Evolutionary conservation across 2,888 invertebrate species (phyloP), one percentile per base, ranked within the genome.

Genomic region (Chalcis sispes): DNA sequence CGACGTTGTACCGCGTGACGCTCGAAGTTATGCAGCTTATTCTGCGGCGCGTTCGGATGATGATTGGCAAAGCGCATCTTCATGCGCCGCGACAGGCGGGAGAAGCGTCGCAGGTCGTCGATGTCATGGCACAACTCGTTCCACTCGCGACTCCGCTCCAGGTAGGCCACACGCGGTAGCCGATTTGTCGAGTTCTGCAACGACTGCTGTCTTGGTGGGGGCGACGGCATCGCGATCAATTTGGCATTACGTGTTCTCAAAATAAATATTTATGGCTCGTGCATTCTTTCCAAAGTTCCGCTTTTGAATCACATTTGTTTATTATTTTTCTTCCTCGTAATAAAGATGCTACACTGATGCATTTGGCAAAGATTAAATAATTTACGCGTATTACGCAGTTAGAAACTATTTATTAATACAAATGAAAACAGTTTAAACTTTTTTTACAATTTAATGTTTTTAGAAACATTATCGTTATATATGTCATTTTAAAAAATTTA

Each of bases 111-210:
- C 20, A 86, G 83, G 67, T 85, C 80, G 79, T 82, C 81, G 69
- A 85, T 85, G 67, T 85, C 84, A 61, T 78, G 76, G 27, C 54
- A 32, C 25, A 85, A 79, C n/a, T 80, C 80, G 20, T 80, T 77
- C 86, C 86, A 85, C 65, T 87, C 81, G 10, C 77, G 72, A 74
- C 84, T 85, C 3, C 78, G 79, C 72, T 86, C 85, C 42, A 85
- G 71, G 61, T 85, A 84, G 29, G 81, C 80, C 25, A 86, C 81
- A 78, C 62, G 77, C 40, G 52, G 64, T 48, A 20, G 77, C 40
- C 48, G 48, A 15, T 29, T 20, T 1, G 25, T 20, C 10, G 20
- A 20, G 5, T 13, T 4, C n/a, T n/a, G 18, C 23, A 29, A n/a
- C n/a, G 20, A 5, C 23, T 36, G 50, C 7, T 52, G 27, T 27